These are phyloP conservation scores for Butastur rufipennis DNA, from an alignment of 2,113 vertebrate species.

Conservation along the genomic window DNA sequence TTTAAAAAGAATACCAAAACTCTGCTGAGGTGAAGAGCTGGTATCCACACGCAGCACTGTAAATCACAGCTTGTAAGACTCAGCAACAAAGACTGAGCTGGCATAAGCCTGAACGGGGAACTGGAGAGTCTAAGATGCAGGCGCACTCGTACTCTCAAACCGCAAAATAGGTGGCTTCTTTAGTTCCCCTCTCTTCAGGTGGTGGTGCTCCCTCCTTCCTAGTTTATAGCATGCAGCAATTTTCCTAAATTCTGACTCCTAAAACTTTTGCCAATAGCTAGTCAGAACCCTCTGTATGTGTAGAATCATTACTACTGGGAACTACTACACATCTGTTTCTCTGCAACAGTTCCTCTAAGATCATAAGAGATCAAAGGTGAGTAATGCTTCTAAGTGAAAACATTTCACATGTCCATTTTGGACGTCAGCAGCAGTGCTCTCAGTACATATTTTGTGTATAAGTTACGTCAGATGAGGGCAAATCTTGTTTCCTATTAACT, in stretches of 20 bases:
- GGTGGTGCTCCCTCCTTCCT: not conserved
- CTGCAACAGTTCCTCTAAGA: not conserved
- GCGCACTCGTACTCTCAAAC: not conserved
- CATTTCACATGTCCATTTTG: not conserved
- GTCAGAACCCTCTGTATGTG: no score
- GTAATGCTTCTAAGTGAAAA: not conserved
- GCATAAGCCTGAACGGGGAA: not conserved
- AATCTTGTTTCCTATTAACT: not conserved
- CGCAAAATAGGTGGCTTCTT: rapidly evolving
- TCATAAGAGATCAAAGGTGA: not conserved
- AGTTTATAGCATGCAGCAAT: not conserved
- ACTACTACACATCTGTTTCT: not conserved
- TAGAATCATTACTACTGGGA: not conserved
- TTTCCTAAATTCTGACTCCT: not conserved
- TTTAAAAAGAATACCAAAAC: not conserved
- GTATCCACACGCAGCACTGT: not conserved
- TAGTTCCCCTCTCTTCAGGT: not conserved
- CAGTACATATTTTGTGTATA: rapidly evolving
- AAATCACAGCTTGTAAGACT: not conserved
- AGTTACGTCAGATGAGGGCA: not conserved
- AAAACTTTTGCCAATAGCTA: not conserved
- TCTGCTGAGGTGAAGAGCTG: not conserved
- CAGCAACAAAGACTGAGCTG: not conserved
- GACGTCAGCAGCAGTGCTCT: not conserved
- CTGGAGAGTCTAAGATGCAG: not conserved